Evolutionary conservation across 1,140 invertebrate genomes (phyloP).

Genomic region (Philaenus spumarius): DNA sequence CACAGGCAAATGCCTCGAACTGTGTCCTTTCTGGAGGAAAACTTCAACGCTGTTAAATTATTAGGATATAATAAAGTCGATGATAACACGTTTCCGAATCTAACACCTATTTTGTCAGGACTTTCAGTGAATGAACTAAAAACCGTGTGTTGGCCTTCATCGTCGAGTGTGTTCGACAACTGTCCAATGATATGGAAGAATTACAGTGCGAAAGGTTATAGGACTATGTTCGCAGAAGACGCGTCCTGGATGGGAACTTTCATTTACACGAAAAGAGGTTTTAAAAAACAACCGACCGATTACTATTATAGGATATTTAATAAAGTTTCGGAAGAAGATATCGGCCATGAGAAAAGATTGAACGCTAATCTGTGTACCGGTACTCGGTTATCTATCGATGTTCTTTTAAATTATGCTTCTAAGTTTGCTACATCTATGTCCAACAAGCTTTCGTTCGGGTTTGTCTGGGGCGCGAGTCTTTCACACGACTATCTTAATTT

Average conservation of each 20-base stretch:
- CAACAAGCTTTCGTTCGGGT: slow-evolving; percentile 55
- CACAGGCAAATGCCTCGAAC: slow-evolving; percentile 71
- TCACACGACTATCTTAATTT: slow-evolving; percentile 73
- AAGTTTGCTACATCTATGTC: slow-evolving; percentile 50
- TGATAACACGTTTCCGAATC: slow-evolving; percentile 76
- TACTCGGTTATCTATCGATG: slow-evolving; percentile 23
- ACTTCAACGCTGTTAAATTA: slow-evolving; percentile 47
- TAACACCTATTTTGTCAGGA: slow-evolving; percentile 69
- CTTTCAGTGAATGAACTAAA: slow-evolving; percentile 43
- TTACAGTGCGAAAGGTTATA: slow-evolving; percentile 61
- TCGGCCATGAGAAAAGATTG: slow-evolving; percentile 17
- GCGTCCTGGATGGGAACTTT: slow-evolving; percentile 65
- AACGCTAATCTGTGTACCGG: slow-evolving; percentile 28
- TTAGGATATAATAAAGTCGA: slow-evolving; percentile 60
- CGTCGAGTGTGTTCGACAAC: slow-evolving; percentile 43
- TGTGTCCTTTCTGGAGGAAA: slow-evolving; percentile 51
- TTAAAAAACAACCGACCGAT: slow-evolving; percentile 68
- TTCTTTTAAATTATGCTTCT: slow-evolving; percentile 35
- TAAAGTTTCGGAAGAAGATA: slow-evolving; percentile 45
- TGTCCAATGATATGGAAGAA: slow-evolving; percentile 77
- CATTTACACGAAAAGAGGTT: slow-evolving; percentile 73
- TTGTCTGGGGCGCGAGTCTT: slow-evolving; percentile 71
- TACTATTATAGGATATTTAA: slow-evolving; percentile 75
- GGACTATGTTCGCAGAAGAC: slow-evolving; percentile 76
- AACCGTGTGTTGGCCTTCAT: slow-evolving; percentile 44